Base-by-base conservation (phyloP, 2,888 invertebrate species). In the Euplagia quadripunctaria region DNA sequence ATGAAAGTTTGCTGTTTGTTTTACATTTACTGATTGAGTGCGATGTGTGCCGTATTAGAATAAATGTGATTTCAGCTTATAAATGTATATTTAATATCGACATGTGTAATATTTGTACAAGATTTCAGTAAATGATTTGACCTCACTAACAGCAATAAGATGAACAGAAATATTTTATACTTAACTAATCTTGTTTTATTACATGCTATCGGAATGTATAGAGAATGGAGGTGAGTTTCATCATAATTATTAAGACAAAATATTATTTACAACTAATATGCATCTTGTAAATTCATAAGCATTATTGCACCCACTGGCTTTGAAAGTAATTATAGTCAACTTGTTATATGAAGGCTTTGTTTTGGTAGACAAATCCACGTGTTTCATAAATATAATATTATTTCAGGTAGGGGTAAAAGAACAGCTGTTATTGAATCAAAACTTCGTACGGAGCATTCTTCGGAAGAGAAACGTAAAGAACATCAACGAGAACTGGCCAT, bases 381-480 rank as follows among this genome's bases (percentile, higher is more conserved):
- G 7, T 5, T 68, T 43, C 67, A 65, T 67, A 55, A 77, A 68
- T 8, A 67, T 67, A 16, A 61, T 68, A 80, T 71, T 72, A 74
- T 89, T 90, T 71, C 87, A 96, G 97, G 97, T 1, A 94, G 97
- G 80, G 98, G 98, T 79, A 98, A 97, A 90, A 96, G 99, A 82
- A 98, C 98, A 55, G 98, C 99, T 4, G 98, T 99, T 9, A 97
- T 99, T 58, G 99, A 99, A 88, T 98, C 98, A 6, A 99, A 99
- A 92, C 96, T 99, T 12, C 96, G 99, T 87, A 98, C 98, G 58
- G 99, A 99, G 90, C 98, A 98, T 84, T 99, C 99, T 16, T 98
- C 99, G 0, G 99, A 99, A 91, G 99, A 99, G 88, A 99, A 99
- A 92, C 97, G 99, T 17, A 99, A 99, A 84, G 98, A 98, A 88